phyloP scores from a whole-genome alignment of 2,113 vertebrate species.

The Nerophis lumbriciformis region DNA sequence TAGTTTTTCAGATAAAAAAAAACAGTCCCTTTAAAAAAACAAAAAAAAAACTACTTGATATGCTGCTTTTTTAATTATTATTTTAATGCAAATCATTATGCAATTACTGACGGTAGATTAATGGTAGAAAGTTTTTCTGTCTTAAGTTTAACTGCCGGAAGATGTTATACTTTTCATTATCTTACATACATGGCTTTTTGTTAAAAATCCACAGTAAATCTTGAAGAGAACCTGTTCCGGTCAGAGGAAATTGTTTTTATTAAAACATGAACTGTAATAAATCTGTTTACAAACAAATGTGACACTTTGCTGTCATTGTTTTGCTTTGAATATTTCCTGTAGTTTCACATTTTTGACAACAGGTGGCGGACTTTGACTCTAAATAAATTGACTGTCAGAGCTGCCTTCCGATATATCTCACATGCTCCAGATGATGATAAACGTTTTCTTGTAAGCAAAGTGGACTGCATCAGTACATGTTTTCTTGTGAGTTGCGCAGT shows the following conservation, averaged over 20 bases:
- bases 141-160: conserved; percentile 4
- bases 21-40: conserved; percentile 15
- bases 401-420: no score
- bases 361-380: conserved; percentile 42
- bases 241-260: conserved; percentile 44
- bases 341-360: conserved; percentile 24
- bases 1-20: conserved; percentile 5
- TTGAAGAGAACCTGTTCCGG: conserved; percentile 13
- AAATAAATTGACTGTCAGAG: background rate
- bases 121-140: background rate
- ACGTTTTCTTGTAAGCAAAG: no score
- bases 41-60: background rate
- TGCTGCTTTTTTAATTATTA: conserved; percentile 7
- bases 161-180: conserved; percentile 5
- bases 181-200: conserved; percentile 12
- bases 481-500: no score
- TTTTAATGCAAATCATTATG: conserved; percentile 25
- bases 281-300: conserved; percentile 15
- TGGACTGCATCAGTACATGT: no score
- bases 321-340: background rate
- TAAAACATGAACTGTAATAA: conserved; percentile 52
- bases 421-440: no score
- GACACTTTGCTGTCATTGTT: background rate
- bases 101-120: conserved; percentile 11
- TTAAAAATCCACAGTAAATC: conserved; percentile 27